Conservation (phyloP, 2,888 invertebrate genomes). For the Kryphioiulus occultus region DNA sequence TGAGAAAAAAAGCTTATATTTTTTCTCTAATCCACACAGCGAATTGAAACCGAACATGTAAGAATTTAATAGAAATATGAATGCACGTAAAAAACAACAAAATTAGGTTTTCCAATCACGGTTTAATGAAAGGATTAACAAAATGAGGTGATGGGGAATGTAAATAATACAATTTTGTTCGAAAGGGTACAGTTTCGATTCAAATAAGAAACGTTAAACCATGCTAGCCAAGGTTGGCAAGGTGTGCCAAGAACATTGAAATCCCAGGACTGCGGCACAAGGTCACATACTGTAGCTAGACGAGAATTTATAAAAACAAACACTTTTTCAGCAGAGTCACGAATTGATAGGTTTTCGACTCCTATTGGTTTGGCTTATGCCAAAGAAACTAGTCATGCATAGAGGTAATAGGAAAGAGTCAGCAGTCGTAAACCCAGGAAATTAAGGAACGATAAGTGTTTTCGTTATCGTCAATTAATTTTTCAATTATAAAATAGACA, state of each 20-base stretch:
- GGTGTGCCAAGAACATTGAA: not conserved
- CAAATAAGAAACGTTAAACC: not conserved
- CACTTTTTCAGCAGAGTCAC: not conserved
- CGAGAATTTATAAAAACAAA: conserved; percentile 1
- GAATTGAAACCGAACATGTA: no score
- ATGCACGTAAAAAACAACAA: no score
- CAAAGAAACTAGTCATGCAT: not conserved
- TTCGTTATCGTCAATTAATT: not conserved
- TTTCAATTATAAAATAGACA: not conserved
- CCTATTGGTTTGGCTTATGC: not conserved
- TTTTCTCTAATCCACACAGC: no score
- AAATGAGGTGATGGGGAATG: no score
- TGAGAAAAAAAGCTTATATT: no score
- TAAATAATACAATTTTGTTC: no score
- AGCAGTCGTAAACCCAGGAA: no score
- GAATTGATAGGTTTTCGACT: not conserved
- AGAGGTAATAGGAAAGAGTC: not conserved
- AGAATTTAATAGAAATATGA: no score
- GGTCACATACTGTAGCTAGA: not conserved
- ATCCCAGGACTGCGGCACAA: not conserved
- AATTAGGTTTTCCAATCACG: no score
- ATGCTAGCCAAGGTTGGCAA: not conserved
- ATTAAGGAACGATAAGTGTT: not conserved
- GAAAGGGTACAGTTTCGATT: not conserved
- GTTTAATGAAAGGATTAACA: no score